Evolutionary conservation across 2,113 vertebrate species (phyloP), one percentile per base, ranked within the genome.

Genomic region (Bos javanicus): DNA sequence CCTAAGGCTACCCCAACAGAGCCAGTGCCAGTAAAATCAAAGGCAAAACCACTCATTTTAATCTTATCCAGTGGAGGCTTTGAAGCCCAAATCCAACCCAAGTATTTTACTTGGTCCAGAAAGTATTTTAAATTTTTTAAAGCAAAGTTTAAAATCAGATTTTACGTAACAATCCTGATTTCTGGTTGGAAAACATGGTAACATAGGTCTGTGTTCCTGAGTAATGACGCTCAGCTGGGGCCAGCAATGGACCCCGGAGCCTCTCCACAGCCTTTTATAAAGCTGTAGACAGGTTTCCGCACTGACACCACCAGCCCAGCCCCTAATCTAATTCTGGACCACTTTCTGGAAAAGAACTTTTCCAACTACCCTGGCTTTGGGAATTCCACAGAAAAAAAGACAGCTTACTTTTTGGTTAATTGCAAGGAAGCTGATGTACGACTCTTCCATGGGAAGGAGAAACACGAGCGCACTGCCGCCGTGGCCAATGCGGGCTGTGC

Each of bases 391-490:
- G 1, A 1, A n/a, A 39, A 8, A 1, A 43, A 93, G 4, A 7
- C 19, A 2, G 36, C 99, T 98, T 71, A 99, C 99, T 96, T 99
- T 99, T 23, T 99, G 99, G 98, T 99, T 99, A 98, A 99, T 99
- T 23, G 99, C 99, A 52, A 99, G 98, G 71, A 99, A 99, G 59
- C 81, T 99, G 92, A 99, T 25, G 0, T 99, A 99, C 0, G 99
- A 98, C 59, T 99, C 99, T 98, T 99, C 99, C 99, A 99, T 99
- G 10, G 99, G 99, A 88, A 99, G 99, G 97, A 99, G 91, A 46
- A 99, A 99, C 1, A 99, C 99, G 0, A 99, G 99, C 0, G 99
- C 99, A 0, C 98, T 99, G 98, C 99, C 99, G 0, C 98, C 94
- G 0, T 99, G 99, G 96, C 99, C 99, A 0, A 99, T 99, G 0